Percentiles rank a stretch among this genome's conserved stretches.
Conservation (phyloP, 2,797 vertebrate genomes). For the Kryptopterus vitreolus region DNA sequence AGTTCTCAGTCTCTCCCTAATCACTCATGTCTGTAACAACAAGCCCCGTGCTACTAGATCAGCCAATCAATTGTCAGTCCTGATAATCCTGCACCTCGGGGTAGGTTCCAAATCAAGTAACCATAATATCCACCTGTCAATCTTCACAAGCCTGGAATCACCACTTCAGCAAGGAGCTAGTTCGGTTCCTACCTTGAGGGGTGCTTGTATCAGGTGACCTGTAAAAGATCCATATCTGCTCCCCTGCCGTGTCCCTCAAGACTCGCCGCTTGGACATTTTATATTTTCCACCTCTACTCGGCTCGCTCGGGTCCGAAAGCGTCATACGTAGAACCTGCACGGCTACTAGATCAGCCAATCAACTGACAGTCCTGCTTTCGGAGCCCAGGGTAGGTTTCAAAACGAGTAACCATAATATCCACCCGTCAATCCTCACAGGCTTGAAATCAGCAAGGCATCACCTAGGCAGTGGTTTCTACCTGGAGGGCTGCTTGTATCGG, state of each 20-base stretch:
- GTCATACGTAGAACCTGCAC: neutral
- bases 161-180: neutral
- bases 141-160: conserved; percentile 1
- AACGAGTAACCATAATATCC: conserved; percentile 29
- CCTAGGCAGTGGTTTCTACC: neutral
- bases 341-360: neutral
- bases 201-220: conserved; percentile 20
- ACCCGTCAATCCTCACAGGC: neutral
- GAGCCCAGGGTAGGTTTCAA: conserved; percentile 16
- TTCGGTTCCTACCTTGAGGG: neutral
- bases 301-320: neutral
- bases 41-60: neutral
- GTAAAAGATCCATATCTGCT: conserved; percentile 44
- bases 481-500: neutral
- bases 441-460: neutral
- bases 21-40: neutral
- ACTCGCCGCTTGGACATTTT: neutral
- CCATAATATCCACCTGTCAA: conserved; percentile 18
- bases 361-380: conserved; percentile 10
- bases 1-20: neutral
- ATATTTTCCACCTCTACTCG: neutral
- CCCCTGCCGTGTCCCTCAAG: conserved; percentile 16
- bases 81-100: conserved; percentile 7
- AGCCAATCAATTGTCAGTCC: conserved; percentile 17
- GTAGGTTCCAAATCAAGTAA: conserved; percentile 23